Conservation (phyloP, 2,888 invertebrate genomes). For the Acrocyrtus sp. region DNA sequence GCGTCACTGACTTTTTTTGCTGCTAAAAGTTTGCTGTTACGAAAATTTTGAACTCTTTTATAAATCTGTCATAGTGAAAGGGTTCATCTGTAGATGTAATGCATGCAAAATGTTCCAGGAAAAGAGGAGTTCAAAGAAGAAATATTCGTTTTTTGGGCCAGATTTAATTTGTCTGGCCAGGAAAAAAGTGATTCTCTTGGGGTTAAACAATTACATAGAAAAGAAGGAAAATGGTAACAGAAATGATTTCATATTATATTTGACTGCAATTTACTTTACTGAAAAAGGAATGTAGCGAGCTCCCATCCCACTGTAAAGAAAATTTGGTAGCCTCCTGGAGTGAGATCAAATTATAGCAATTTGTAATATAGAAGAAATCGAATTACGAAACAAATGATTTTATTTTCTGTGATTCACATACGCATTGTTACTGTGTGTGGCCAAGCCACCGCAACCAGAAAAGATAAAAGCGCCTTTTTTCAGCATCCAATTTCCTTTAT, state of each 20-base stretch:
- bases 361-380: slow-evolving; percentile 30
- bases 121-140: too few species aligned
- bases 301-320: too few species aligned
- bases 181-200: slow-evolving; percentile 2
- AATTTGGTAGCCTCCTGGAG: slow-evolving; percentile 6
- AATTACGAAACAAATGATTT: slow-evolving; percentile 17
- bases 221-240: not conserved
- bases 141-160: too few species aligned
- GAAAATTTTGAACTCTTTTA: too few species aligned
- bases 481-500: slow-evolving; percentile 12
- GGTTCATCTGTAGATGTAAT: too few species aligned
- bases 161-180: not conserved
- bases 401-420: not conserved
- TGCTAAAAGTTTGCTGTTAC: too few species aligned
- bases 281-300: too few species aligned
- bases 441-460: slow-evolving; percentile 6
- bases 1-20: too few species aligned
- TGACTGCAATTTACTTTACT: too few species aligned
- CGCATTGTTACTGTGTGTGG: slow-evolving; percentile 20
- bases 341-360: slow-evolving; percentile 35
- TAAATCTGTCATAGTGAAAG: too few species aligned
- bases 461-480: not conserved
- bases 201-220: not conserved
- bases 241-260: too few species aligned
- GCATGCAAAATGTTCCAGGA: too few species aligned